These are phyloP conservation scores for Megaceryle maxima DNA, from an alignment of 2,113 vertebrate genomes.

Conservation along the genomic window DNA sequence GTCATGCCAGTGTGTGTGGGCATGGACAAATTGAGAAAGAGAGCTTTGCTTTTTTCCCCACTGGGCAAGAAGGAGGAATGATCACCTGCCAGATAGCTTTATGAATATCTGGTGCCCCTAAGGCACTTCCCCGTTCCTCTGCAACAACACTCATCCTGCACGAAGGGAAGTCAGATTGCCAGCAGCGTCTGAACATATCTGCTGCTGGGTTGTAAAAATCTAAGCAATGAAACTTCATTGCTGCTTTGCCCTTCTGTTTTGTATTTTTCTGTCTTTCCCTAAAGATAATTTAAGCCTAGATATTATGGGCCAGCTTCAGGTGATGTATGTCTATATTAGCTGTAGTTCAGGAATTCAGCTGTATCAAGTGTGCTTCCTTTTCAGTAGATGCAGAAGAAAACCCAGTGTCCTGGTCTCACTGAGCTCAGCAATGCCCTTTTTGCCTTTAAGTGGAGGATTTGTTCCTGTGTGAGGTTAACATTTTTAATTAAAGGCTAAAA, in stretches of 20 bases:
- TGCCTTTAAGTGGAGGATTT: background rate
- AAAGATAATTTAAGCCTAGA: background rate
- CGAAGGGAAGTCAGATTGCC: background rate
- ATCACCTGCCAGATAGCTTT: background rate
- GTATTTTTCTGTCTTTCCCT: background rate
- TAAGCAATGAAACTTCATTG: background rate
- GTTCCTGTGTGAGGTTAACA: conserved; percentile 14
- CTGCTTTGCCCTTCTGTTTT: background rate
- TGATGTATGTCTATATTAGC: background rate
- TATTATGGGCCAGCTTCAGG: background rate
- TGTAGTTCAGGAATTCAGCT: background rate
- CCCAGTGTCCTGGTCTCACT: background rate
- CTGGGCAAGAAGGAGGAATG: background rate
- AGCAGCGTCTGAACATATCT: background rate
- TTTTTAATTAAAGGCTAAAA: conserved; percentile 59
- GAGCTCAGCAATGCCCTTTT: background rate
- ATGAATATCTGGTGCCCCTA: background rate
- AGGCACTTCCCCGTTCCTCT: background rate
- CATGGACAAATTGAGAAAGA: background rate
- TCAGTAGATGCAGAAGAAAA: background rate
- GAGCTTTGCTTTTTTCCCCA: background rate
- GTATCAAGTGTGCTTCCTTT: background rate
- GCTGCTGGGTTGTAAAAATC: background rate
- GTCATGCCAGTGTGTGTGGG: background rate
- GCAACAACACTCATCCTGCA: background rate